These are phyloP conservation scores for Schizopygopsis malacanthus DNA, from an alignment of 2,797 vertebrate genomes.

Conservation along the genomic window DNA sequence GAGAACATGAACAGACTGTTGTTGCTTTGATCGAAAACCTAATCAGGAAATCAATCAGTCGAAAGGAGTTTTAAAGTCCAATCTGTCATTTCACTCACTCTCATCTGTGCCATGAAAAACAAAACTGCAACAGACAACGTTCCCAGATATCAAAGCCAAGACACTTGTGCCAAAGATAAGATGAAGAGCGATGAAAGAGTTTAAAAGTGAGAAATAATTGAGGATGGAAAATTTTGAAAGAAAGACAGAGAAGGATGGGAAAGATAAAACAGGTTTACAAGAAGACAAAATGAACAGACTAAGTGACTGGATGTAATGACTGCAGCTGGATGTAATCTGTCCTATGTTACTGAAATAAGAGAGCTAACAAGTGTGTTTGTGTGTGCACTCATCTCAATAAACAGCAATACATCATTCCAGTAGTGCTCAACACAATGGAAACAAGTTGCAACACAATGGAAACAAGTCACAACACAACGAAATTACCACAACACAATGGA, in stretches of 20 bases:
- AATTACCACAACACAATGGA: not conserved
- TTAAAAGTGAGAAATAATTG: not conserved
- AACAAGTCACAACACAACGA: not conserved
- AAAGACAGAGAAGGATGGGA: not conserved
- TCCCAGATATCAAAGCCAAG: not conserved
- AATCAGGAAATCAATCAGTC: not conserved
- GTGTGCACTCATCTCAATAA: not conserved
- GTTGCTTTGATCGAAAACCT: conserved; percentile 10
- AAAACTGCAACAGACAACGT: not conserved
- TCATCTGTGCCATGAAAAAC: conserved; percentile 16
- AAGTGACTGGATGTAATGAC: not conserved
- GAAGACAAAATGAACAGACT: not conserved
- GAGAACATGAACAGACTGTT: not conserved
- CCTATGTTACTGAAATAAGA: not conserved
- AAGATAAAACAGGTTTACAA: not conserved
- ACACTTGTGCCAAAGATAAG: conserved; percentile 26
- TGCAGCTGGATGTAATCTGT: not conserved
- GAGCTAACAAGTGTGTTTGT: conserved; percentile 1
- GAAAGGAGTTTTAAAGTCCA: not conserved
- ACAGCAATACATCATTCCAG: not conserved
- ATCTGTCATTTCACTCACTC: not conserved
- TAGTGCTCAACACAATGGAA: not conserved
- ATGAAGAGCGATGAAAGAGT: conserved; percentile 2
- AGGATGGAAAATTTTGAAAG: not conserved
- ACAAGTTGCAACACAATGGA: not conserved